These are phyloP conservation scores for Euplexia lucipara DNA, from an alignment of 2,888 invertebrate genomes.

Conservation along the genomic window DNA sequence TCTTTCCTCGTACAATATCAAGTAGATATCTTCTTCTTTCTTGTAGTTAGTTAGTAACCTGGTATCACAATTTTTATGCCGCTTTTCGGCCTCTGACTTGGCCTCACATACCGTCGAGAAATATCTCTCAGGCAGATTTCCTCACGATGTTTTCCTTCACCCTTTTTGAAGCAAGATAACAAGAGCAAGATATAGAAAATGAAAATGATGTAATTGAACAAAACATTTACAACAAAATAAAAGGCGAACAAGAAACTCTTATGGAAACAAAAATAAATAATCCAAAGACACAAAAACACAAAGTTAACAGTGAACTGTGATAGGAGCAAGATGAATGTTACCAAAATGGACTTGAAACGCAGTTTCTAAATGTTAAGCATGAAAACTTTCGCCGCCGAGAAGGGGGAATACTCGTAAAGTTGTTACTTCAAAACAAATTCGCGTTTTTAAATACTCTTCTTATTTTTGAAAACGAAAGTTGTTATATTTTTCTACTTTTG, in stretches of 20 bases:
- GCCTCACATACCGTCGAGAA: no score
- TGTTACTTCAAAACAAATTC: constrained; percentile 40
- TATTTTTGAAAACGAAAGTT: constrained; percentile 25
- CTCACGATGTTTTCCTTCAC: no score
- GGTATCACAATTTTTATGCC: no score
- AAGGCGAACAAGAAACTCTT: background rate
- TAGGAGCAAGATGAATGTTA: constrained; percentile 42
- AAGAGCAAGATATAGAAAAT: background rate
- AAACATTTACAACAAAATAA: background rate
- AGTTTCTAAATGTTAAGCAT: constrained; percentile 45
- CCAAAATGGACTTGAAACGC: constrained; percentile 43
- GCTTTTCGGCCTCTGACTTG: no score
- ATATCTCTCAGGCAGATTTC: no score
- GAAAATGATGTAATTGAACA: background rate
- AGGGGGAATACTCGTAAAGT: constrained; percentile 34
- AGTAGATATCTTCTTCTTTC: no score
- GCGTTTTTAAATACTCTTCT: constrained; percentile 42
- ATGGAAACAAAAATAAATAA: constrained; percentile 7
- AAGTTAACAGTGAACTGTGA: constrained; percentile 29
- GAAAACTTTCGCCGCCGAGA: constrained; percentile 34
- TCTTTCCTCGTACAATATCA: no score
- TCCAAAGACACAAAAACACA: constrained; percentile 3
- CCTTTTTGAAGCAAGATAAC: no score
- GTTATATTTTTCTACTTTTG: constrained; percentile 15
- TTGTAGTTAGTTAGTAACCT: no score